Base-by-base conservation (phyloP, 2,797 vertebrate species). In the Melanotaenia maccullochi region DNA sequence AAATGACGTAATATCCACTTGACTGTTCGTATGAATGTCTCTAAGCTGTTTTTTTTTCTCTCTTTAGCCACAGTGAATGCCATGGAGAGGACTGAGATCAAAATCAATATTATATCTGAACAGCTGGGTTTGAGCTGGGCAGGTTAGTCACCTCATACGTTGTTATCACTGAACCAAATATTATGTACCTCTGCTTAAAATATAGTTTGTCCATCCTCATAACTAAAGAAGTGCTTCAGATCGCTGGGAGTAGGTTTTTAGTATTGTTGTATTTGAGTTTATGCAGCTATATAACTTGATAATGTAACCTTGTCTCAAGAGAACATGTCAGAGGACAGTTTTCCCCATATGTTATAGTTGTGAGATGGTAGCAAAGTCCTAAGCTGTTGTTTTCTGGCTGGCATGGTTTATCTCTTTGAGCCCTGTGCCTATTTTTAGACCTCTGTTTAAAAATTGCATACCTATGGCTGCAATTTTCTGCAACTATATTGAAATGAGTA, bases 81-180 rank as follows among this genome's bases (percentile, higher is more conserved):
- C 75, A 95, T 95, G 0, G 96, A 98, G 74, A 94, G 93, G 68
- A 93, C 95, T 0, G 96, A 98, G 62, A 89, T 96, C 93, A 99
- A 98, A 94, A 97, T 99, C 92, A 95, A 96, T 0, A 80, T 97
- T 40, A 97, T 99, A 84, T 95, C 97, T 8, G 97, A 99, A 2
- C 97, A 99, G 79, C 93, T 99, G 25, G 97, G 98, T 58, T 94
- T 98, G 83, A 99, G 97, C 91, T 99, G 98, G 98, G 96, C 97
- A 0, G 98, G 98, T 99, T 72, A 94, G 96, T 94, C 0, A 0
- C 40, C 36, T 16, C 1, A 57, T 51, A 49, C 9, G 32, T 42
- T 1, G 18, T 52, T 20, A 30, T 2, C 9, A 9, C 14, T 61
- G 18, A 56, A 13, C 16, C 16, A 14, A 40, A 63, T 52, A 40